phyloP scores from a whole-genome alignment of 2,888 invertebrate genomes.

The Torymus tubicola region DNA sequence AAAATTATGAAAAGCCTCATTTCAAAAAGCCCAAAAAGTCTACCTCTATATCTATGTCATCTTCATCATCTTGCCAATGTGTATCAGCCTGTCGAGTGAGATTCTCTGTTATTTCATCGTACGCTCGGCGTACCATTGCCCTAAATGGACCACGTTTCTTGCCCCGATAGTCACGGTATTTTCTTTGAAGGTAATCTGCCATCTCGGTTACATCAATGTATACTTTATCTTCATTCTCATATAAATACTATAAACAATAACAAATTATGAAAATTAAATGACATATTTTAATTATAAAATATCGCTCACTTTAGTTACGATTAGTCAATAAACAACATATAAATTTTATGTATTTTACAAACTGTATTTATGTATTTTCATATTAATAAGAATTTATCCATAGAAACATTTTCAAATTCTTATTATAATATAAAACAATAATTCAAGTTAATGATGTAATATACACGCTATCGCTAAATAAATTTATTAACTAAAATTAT shows the following conservation, averaged over 20 bases:
- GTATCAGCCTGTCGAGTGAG: constrained; percentile 68
- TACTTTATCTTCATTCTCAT: constrained; percentile 87
- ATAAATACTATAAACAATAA: constrained; percentile 81
- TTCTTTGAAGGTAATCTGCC: constrained; percentile 87
- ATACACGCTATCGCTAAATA: too few relatives aligned
- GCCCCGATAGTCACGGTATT: constrained; percentile 87
- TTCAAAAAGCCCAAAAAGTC: background rate
- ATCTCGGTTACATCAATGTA: constrained; percentile 90
- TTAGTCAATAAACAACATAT: too few relatives aligned
- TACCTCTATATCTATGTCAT: constrained; percentile 75
- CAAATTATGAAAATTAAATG: constrained; percentile 2
- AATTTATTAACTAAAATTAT: too few relatives aligned
- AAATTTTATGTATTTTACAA: too few relatives aligned
- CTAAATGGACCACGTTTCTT: constrained; percentile 89
- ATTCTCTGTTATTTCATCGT: constrained; percentile 81
- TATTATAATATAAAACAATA: too few relatives aligned
- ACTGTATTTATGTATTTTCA: too few relatives aligned
- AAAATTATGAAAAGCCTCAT: constrained; percentile 57
- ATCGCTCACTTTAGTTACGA: background rate
- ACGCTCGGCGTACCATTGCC: constrained; percentile 83
- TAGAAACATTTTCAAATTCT: too few relatives aligned
- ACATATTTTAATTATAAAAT: constrained; percentile 7
- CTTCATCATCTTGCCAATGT: constrained; percentile 78
- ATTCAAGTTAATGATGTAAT: too few relatives aligned
- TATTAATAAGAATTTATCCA: too few relatives aligned